A percentile compares a stretch with the other conserved stretches of the same genome.
These are phyloP conservation scores for Chydorus sphaericus DNA, from an alignment of 2,888 invertebrate genomes.

Conservation along the genomic window DNA sequence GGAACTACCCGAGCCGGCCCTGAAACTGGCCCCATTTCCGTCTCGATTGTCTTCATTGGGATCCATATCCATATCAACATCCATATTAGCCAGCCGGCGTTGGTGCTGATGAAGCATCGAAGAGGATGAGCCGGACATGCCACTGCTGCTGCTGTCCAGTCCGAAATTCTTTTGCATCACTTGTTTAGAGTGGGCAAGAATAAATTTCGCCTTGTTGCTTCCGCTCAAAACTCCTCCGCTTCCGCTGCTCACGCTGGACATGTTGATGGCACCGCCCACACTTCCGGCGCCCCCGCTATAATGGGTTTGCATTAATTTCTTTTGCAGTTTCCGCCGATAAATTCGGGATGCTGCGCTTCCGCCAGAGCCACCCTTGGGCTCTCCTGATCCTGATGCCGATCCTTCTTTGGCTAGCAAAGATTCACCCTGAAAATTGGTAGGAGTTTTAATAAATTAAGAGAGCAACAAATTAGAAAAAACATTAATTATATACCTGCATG, in stretches of 20 bases:
- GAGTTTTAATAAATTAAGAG: no score
- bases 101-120: no score
- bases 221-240: neutral
- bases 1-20: neutral
- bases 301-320: conserved; percentile 19
- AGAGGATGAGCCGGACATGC: no score
- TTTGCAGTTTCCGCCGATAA: conserved; percentile 21
- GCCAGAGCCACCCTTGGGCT: conserved; percentile 17
- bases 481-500: conserved; percentile 70
- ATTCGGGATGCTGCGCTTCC: conserved; percentile 16
- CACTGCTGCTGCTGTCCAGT: no score
- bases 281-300: no score
- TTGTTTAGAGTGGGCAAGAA: neutral
- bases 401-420: conserved; percentile 19
- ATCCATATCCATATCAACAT: neutral
- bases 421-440: no score
- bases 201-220: conserved; percentile 3
- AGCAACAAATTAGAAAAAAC: no score
- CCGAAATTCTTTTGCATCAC: neutral
- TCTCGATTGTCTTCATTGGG: neutral
- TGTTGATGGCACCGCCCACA: no score
- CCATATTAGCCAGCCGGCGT: neutral
- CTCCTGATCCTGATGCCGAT: conserved; percentile 19
- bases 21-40: neutral
- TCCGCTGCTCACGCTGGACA: neutral